These are phyloP conservation scores for Acridotheres tristis DNA, from an alignment of 2,797 vertebrate genomes.

Conservation along the genomic window DNA sequence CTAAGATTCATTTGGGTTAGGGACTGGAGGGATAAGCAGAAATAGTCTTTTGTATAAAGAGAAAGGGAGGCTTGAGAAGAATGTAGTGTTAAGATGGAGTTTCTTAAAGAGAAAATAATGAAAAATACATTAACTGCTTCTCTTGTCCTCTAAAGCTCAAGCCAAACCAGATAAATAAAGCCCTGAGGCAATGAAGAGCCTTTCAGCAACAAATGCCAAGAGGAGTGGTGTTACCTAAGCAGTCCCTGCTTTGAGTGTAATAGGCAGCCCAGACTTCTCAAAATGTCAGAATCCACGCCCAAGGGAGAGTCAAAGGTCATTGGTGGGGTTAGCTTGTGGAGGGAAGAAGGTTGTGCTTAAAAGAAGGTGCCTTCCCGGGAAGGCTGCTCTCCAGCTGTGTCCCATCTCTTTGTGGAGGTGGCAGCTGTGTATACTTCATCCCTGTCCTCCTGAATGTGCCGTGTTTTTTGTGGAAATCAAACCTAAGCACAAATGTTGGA, in stretches of 20 bases:
- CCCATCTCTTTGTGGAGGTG: not conserved
- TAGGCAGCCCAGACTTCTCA: not conserved
- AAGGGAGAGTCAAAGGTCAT: not conserved
- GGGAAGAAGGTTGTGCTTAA: not conserved
- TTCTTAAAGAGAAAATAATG: not conserved
- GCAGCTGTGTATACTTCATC: not conserved
- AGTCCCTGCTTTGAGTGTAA: not conserved
- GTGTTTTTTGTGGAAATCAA: not conserved
- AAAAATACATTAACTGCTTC: not conserved
- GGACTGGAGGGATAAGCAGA: not conserved
- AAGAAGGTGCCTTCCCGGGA: not conserved
- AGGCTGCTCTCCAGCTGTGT: not conserved
- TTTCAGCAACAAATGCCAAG: not conserved
- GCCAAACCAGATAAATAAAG: not conserved
- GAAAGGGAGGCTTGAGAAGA: not conserved
- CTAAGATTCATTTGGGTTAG: not conserved
- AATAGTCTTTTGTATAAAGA: not conserved
- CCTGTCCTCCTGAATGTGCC: not conserved
- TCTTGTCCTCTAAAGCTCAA: not conserved
- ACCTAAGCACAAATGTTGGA: not conserved
- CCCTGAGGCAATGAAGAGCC: not conserved
- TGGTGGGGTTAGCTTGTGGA: not conserved
- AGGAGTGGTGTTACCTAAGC: not conserved
- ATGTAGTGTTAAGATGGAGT: not conserved
- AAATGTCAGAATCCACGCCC: rapidly evolving